These are phyloP conservation scores for Pelecanoides urinatrix DNA, from an alignment of 2,113 vertebrate species.

Conservation along the genomic window DNA sequence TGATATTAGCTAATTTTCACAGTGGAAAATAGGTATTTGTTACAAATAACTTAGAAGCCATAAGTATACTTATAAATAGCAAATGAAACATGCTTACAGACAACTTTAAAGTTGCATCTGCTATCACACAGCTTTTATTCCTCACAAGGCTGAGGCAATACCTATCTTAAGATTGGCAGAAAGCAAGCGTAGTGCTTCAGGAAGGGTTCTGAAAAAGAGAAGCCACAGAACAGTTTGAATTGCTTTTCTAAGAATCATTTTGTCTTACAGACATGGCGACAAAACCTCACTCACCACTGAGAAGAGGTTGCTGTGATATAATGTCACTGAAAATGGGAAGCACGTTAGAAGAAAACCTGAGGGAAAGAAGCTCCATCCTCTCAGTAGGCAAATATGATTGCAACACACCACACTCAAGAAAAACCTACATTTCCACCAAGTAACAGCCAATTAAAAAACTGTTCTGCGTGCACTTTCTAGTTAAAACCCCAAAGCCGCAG, in stretches of 20 bases:
- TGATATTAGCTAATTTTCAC: background rate
- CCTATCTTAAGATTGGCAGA: background rate
- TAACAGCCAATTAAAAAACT: no score
- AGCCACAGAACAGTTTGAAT: no score
- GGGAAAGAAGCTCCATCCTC: background rate
- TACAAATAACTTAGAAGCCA: background rate
- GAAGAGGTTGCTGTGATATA: no score
- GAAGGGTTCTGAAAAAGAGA: background rate
- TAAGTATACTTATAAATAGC: background rate
- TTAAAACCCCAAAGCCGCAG: background rate
- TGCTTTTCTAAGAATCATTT: no score
- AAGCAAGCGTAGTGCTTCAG: background rate
- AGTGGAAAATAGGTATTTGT: background rate
- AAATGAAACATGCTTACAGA: background rate
- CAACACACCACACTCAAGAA: fast-evolving
- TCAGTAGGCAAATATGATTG: fast-evolving
- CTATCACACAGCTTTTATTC: background rate
- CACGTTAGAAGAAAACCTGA: fast-evolving
- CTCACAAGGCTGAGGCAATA: background rate
- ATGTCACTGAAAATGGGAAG: no score
- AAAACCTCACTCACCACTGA: background rate
- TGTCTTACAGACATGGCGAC: background rate
- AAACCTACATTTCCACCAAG: background rate
- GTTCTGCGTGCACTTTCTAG: fast-evolving
- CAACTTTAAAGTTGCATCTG: background rate